Evolutionary conservation across 1,140 invertebrate genomes (phyloP).

Genomic region (Lasioglossum baleicum): DNA sequence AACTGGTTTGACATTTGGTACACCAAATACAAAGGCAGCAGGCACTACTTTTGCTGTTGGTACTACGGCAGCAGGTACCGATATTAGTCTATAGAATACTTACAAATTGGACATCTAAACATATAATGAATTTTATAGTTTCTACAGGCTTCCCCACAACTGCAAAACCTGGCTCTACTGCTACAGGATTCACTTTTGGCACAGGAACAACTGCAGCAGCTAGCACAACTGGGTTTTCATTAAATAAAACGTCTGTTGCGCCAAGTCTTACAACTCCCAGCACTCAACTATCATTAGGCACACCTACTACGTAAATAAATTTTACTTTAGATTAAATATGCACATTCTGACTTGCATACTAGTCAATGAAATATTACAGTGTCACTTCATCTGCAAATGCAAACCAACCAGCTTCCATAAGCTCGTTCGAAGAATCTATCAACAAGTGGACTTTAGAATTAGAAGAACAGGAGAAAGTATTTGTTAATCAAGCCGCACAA

Average conservation of each 20-base stretch:
- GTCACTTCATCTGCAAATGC: conserved; percentile 74
- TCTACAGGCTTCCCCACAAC: conserved; percentile 35
- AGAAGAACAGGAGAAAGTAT: conserved; percentile 95
- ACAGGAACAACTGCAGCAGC: conserved; percentile 46
- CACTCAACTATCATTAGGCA: conserved; percentile 74
- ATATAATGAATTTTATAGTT: conserved; percentile 53
- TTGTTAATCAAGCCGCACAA: conserved; percentile 96
- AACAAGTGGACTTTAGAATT: conserved; percentile 97
- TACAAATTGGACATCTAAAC: too few species aligned
- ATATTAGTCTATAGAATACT: conserved; percentile 36
- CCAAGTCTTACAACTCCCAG: conserved; percentile 74
- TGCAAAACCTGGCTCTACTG: conserved; percentile 36
- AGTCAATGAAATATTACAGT: conserved; percentile 64
- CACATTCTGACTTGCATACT: conserved; percentile 28
- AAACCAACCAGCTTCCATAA: conserved; percentile 83
- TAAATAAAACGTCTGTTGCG: conserved; percentile 65
- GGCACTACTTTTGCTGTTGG: conserved; percentile 55
- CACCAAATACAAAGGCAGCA: conserved; percentile 38
- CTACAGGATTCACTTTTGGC: conserved; percentile 65
- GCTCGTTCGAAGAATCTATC: conserved; percentile 94
- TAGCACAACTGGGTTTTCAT: conserved; percentile 50
- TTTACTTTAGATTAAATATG: background rate
- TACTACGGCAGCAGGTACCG: conserved; percentile 59
- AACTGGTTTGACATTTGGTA: conserved; percentile 55
- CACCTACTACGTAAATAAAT: conserved; percentile 78